phyloP scores from a whole-genome alignment of 2,113 vertebrate genomes.

The Myotis davidii region DNA sequence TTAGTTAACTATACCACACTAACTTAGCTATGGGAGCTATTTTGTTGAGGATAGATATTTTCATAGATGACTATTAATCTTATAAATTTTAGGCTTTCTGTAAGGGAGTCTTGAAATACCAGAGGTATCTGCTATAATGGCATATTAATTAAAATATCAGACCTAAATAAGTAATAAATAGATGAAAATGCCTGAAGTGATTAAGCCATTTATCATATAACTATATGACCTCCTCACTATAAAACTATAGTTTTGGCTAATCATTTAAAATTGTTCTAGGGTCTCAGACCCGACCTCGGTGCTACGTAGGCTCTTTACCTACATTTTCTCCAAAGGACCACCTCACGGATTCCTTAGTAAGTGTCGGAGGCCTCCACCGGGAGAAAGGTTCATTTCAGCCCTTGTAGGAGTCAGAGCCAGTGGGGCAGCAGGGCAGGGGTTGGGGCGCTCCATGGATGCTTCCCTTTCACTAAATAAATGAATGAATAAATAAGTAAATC shows the following conservation, averaged over 20 bases:
- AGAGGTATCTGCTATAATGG: neutral
- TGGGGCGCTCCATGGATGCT: neutral
- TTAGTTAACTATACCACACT: neutral
- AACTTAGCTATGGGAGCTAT: neutral
- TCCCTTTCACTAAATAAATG: too few species aligned
- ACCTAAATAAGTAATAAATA: neutral
- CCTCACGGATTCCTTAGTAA: conserved; percentile 77
- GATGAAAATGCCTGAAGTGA: neutral
- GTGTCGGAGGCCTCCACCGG: conserved; percentile 49
- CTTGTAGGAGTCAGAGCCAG: neutral
- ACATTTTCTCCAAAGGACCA: conserved; percentile 57
- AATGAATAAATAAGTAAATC: too few species aligned
- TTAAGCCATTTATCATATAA: neutral
- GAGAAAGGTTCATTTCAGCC: neutral
- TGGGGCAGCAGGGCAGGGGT: neutral
- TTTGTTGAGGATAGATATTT: conserved; percentile 13
- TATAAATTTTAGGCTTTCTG: neutral
- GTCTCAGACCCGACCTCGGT: conserved; percentile 12
- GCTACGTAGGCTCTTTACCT: conserved; percentile 38
- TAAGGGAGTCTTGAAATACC: neutral
- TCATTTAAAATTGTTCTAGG: neutral
- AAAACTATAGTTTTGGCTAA: neutral
- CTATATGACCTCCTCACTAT: neutral
- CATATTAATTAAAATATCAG: neutral
- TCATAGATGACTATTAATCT: neutral